Evolutionary conservation across 2,888 invertebrate genomes (phyloP), one percentile per base, ranked within the genome.

Genomic region (Odontocolon sp.): DNA sequence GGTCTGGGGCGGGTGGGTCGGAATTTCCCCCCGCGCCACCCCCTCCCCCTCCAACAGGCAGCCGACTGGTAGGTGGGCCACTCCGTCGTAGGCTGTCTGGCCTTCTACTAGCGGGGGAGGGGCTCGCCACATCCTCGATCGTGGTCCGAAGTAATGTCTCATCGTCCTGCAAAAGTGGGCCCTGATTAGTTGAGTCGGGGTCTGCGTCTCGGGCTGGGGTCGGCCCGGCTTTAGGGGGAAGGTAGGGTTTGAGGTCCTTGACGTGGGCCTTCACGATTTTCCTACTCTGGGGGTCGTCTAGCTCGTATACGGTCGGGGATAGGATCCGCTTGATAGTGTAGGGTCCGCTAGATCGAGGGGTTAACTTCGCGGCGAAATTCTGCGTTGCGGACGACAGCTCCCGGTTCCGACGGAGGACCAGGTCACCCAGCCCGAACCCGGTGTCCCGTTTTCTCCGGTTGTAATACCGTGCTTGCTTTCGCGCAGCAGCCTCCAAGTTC

Each of bases 351-450:
- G 40, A 73, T n/a, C 40, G 59, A 0, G 50, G 26, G 14, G 54
- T 57, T 1, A 54, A 16, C 16, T 68, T 68, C 23, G 68, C 38
- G 6, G 59, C 18, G 6, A 45, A 50, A 8, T 47, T 26, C 1
- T 64, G 18, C 3, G 50, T 38, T 0, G 31, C 68, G 5, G 57
- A 33, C 0, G 75, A 75, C 1, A 75, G 23, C 2, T 63, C 56
- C 0, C 56, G 56, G 36, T 70, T 64, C 14, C 11, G 45, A 0
- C 21, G 45, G 11, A 54, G n/a, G 2, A 75, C 75, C 2, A 16
- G 5, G 31, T 71, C 71, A 3, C 71, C 71, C 5, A 54, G 21
- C 8, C 18, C 8, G 33, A 28, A 54, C 3, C 11, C 23, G 0
- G 26, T 11, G 2, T 75, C 50, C 14, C 9, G 16, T 0, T 50